Evolutionary conservation across 2,797 vertebrate species (phyloP).

Genomic region (Cercopithecus petaurista): DNA sequence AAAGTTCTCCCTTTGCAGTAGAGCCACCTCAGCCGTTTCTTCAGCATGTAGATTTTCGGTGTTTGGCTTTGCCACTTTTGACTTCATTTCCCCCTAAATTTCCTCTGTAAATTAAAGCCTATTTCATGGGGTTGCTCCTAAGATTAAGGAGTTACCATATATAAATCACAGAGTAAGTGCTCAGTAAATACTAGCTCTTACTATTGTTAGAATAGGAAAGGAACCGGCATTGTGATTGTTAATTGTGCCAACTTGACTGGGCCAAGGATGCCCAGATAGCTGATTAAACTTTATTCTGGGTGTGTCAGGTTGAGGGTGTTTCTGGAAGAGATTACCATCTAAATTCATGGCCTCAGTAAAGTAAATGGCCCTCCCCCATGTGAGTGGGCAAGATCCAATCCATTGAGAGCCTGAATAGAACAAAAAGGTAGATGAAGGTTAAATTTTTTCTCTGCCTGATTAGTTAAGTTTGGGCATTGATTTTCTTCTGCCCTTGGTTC

Average conservation of each 20-base stretch:
- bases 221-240: background rate
- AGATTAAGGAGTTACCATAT: background rate
- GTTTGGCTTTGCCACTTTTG: background rate
- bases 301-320: background rate
- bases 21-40: background rate
- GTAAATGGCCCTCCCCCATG: background rate
- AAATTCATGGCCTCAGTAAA: background rate
- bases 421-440: background rate
- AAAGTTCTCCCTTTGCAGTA: background rate
- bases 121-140: background rate
- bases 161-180: background rate
- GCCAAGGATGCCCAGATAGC: background rate
- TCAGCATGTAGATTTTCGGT: background rate
- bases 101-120: background rate
- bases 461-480: background rate
- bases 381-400: background rate
- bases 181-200: background rate
- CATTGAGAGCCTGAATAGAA: background rate
- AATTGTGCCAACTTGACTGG: background rate
- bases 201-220: background rate
- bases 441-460: background rate
- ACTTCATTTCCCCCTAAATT: background rate
- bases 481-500: background rate
- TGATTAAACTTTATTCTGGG: background rate
- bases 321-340: background rate